phyloP scores from a whole-genome alignment of 2,113 vertebrate genomes.

The Glaucomys volans region DNA sequence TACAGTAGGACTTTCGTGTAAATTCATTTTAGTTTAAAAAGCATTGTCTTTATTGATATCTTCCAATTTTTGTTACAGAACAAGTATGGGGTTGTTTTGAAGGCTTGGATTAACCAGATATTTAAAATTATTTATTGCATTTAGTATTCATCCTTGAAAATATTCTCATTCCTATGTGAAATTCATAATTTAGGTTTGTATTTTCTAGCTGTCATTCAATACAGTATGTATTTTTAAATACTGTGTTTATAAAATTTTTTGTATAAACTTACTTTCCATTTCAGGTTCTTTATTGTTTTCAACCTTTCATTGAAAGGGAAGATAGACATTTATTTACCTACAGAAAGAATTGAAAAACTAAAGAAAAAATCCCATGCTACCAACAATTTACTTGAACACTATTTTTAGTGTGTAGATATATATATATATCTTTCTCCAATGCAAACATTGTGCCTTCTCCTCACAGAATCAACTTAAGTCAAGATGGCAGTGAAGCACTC shows the following conservation, averaged over 20 bases:
- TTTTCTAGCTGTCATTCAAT: slow-evolving; percentile 1
- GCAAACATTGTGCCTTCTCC: not conserved
- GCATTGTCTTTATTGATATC: not conserved
- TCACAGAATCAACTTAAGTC: not conserved
- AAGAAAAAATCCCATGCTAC: not conserved
- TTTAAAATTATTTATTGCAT: slow-evolving; percentile 12
- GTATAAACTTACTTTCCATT: not conserved
- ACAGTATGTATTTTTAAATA: not conserved
- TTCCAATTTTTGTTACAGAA: not conserved
- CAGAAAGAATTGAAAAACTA: slow-evolving; percentile 10
- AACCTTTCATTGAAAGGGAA: slow-evolving; percentile 2
- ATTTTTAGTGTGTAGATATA: too few species aligned
- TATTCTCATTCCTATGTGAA: not conserved
- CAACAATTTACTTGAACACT: too few species aligned
- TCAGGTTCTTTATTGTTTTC: slow-evolving; percentile 46
- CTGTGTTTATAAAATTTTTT: not conserved
- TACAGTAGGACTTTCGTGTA: not conserved
- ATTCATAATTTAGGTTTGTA: slow-evolving; percentile 19
- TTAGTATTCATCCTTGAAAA: slow-evolving; percentile 21
- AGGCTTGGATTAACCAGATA: slow-evolving; percentile 1
- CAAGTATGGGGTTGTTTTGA: slow-evolving; percentile 5
- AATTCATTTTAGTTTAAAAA: slow-evolving; percentile 36
- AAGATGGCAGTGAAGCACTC: not conserved
- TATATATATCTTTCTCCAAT: too few species aligned
- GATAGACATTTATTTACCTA: slow-evolving; percentile 27